phyloP scores from a whole-genome alignment of 1,140 invertebrate genomes.

The Bombus polaris region DNA sequence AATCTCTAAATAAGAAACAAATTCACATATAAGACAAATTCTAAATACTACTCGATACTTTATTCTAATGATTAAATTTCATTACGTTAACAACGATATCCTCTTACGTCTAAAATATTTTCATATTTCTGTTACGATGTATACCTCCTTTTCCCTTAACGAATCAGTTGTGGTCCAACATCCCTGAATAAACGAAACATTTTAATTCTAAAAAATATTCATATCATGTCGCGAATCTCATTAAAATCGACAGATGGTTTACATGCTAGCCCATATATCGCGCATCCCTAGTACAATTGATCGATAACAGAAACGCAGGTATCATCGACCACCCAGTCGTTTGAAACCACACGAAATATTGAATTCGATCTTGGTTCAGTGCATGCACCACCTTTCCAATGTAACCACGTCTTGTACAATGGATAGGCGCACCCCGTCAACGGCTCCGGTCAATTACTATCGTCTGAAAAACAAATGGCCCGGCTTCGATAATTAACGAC shows the following conservation, averaged over 20 bases:
- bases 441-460: constrained; percentile 57
- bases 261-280: not conserved
- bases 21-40: too few species aligned
- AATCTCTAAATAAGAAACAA: too few species aligned
- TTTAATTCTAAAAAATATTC: not conserved
- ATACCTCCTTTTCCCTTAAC: too few species aligned
- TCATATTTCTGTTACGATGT: too few species aligned
- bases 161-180: not conserved
- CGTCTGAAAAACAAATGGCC: constrained; percentile 56
- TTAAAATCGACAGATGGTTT: not conserved
- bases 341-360: not conserved
- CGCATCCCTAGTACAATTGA: not conserved
- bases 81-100: not conserved
- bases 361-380: not conserved
- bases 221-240: not conserved
- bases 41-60: too few species aligned
- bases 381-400: constrained; percentile 55
- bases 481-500: constrained; percentile 55
- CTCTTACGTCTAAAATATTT: not conserved
- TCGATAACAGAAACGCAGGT: constrained; percentile 10
- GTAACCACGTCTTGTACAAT: constrained; percentile 52
- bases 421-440: constrained; percentile 55
- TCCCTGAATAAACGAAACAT: not conserved
- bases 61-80: not conserved
- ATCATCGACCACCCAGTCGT: not conserved